A percentile compares a stretch with the other conserved stretches of the same genome.
phyloP scores from a whole-genome alignment of 2,888 invertebrate genomes.

The Boloria selene region DNA sequence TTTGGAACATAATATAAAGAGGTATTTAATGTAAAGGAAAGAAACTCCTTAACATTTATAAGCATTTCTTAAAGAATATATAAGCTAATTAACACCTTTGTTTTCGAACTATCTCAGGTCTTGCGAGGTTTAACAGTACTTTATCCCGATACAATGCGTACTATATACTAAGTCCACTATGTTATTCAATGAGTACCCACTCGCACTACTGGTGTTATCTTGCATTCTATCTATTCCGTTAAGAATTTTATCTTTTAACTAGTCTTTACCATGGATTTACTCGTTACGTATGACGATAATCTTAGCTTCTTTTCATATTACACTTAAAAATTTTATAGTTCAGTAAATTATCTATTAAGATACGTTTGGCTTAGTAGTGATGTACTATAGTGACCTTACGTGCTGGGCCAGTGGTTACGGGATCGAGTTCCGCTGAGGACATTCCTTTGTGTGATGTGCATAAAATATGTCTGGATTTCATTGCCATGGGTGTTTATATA shows the following conservation, averaged over 20 bases:
- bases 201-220: background rate
- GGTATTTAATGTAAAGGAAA: no score
- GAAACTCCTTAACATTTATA: no score
- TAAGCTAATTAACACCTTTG: constrained; percentile 23
- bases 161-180: constrained; percentile 4
- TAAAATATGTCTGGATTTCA: no score
- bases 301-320: background rate
- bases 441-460: no score
- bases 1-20: no score
- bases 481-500: no score
- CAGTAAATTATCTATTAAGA: no score
- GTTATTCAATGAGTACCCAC: constrained; percentile 10
- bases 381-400: no score
- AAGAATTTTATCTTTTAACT: background rate
- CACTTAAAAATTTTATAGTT: background rate
- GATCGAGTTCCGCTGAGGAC: no score
- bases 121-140: constrained; percentile 11
- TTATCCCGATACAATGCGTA: constrained; percentile 9
- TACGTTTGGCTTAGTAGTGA: no score
- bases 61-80: no score
- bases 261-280: background rate
- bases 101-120: constrained; percentile 22
- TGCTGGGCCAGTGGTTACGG: no score
- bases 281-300: background rate
- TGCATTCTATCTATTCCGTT: background rate